phyloP scores from a whole-genome alignment of 1,140 invertebrate species.

The Sinella curviseta region DNA sequence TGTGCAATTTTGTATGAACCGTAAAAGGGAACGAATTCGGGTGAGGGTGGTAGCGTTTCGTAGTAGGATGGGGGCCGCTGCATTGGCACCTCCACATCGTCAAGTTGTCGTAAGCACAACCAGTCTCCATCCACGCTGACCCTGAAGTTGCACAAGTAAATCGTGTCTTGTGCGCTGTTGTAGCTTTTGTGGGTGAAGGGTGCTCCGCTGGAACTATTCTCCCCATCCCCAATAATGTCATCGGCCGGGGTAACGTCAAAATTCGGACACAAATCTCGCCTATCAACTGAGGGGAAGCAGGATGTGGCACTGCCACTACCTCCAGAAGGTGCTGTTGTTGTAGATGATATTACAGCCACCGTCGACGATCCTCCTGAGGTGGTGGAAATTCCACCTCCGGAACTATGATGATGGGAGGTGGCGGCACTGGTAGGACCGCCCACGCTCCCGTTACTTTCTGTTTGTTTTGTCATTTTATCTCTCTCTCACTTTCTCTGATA shows the following conservation, averaged over 20 bases:
- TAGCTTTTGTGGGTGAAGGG: background rate
- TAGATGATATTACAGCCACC: background rate
- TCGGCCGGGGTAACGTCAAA: background rate
- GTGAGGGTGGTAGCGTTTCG: constrained; percentile 44
- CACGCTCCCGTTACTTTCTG: background rate
- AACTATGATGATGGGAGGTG: background rate
- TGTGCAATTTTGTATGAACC: constrained; percentile 43
- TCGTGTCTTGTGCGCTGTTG: constrained; percentile 81
- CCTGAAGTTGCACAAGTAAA: constrained; percentile 94
- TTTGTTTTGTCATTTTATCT: background rate
- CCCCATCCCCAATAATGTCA: background rate
- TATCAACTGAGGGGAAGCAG: background rate
- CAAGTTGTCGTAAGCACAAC: constrained; percentile 91
- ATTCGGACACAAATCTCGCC: background rate
- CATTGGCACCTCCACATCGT: constrained; percentile 74
- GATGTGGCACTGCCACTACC: background rate
- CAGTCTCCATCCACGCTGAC: constrained; percentile 96
- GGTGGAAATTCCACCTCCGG: background rate
- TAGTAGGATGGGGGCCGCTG: constrained; percentile 38
- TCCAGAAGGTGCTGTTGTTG: background rate
- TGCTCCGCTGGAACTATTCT: background rate
- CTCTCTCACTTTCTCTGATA: background rate
- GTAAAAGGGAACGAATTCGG: constrained; percentile 47
- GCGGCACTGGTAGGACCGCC: background rate
- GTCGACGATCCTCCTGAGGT: background rate